A percentile compares a stretch with the other conserved stretches of the same genome.
Evolutionary conservation across 2,797 vertebrate species (phyloP).

Genomic region (Aldrovandia affinis): DNA sequence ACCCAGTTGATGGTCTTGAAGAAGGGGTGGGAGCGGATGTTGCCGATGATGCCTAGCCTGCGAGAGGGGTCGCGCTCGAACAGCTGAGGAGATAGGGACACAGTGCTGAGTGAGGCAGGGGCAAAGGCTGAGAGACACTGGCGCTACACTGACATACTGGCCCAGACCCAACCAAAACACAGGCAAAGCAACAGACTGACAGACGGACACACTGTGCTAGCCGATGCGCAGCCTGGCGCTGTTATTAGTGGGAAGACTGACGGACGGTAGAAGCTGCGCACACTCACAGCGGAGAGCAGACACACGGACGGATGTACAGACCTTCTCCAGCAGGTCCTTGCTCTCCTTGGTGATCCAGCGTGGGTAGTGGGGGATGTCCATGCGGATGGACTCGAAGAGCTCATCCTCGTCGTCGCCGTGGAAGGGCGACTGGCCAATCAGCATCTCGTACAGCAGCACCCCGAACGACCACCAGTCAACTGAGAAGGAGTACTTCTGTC

Average conservation of each 20-base stretch:
- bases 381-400: conserved; percentile 92
- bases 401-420: conserved; percentile 96
- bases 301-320: conserved; percentile 41
- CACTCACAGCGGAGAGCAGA: neutral
- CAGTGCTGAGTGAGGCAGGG: neutral
- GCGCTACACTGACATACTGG: neutral
- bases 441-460: conserved; percentile 97
- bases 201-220: neutral
- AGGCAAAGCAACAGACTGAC: neutral
- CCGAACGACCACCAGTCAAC: conserved; percentile 99
- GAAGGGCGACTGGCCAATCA: conserved; percentile 97
- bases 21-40: conserved; percentile 85
- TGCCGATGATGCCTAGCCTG: conserved; percentile 86
- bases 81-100: conserved; percentile 70
- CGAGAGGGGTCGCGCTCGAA: conserved; percentile 87
- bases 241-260: neutral
- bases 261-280: neutral
- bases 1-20: conserved; percentile 92
- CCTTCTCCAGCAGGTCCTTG: conserved; percentile 90
- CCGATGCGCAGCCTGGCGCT: neutral
- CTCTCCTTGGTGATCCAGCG: conserved; percentile 94
- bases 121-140: neutral
- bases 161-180: neutral
- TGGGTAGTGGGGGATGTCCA: conserved; percentile 89
- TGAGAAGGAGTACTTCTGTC: conserved; percentile 91